Evolutionary conservation across 2,888 invertebrate genomes (phyloP).

Genomic region (Corythucha ciliata): DNA sequence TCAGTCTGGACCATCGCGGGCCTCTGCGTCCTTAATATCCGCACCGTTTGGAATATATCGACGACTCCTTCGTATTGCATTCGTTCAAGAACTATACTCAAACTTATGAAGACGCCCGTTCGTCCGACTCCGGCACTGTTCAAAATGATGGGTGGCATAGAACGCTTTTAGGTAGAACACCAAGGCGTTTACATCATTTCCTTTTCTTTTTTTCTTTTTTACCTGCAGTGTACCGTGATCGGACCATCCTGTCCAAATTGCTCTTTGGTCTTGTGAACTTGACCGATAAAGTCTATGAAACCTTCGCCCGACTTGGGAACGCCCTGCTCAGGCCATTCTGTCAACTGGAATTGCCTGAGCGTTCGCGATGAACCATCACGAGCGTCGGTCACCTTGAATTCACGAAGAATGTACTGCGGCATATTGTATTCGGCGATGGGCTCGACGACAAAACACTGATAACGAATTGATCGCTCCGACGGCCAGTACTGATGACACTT

Average conservation of each 20-base stretch:
- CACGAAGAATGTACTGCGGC: slow-evolving; percentile 96
- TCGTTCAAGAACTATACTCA: slow-evolving; percentile 94
- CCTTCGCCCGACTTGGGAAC: slow-evolving; percentile 97
- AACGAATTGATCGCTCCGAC: slow-evolving; percentile 90
- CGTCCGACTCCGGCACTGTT: slow-evolving; percentile 92
- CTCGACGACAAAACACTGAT: slow-evolving; percentile 97
- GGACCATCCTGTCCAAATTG: slow-evolving; percentile 99
- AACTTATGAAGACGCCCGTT: slow-evolving; percentile 95
- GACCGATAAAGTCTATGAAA: slow-evolving; percentile 98
- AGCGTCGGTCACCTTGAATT: slow-evolving; percentile 98
- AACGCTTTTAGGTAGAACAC: not conserved
- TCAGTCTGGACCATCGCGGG: slow-evolving; percentile 99
- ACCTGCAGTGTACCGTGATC: slow-evolving; percentile 96
- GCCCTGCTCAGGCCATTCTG: slow-evolving; percentile 92
- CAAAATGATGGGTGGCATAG: not conserved
- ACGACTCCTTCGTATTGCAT: slow-evolving; percentile 99
- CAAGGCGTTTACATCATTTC: too few relatives aligned
- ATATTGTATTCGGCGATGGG: slow-evolving; percentile 99
- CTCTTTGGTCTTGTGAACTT: slow-evolving; percentile 99
- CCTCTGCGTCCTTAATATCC: slow-evolving; percentile 93
- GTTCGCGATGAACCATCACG: slow-evolving; percentile 93
- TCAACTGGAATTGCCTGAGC: slow-evolving; percentile 92
- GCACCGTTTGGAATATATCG: slow-evolving; percentile 98
- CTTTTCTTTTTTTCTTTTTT: too few relatives aligned
- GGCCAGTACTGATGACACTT: slow-evolving; percentile 99